Evolutionary conservation across 2,888 invertebrate genomes (phyloP), one percentile per base, ranked within the genome.

Genomic region (Cacoxenus indagator): DNA sequence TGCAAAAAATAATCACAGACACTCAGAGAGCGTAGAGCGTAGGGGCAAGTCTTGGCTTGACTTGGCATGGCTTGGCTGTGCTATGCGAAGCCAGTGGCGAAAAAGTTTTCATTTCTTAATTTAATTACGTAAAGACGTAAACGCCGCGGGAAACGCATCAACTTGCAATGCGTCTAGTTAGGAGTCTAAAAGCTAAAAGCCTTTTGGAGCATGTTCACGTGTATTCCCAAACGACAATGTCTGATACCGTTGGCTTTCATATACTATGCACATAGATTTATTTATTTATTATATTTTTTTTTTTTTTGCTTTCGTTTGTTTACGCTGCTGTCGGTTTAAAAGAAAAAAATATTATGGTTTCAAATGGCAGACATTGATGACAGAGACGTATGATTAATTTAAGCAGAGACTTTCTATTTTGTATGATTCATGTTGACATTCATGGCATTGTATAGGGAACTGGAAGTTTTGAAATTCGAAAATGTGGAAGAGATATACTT

Each of bases 61-160:
- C n/a, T n/a, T n/a, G n/a, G n/a, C n/a, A n/a, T n/a, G n/a, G n/a
- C n/a, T 51, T 17, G 22, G 51, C 51, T 51, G 3, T 17, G 51
- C 22, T 51, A 24, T 4, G 51, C 31, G 45, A 48, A 22, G 27
- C 37, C 48, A 55, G 51, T 22, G 27, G 45, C 19, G 54, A 55
- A 70, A 67, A 54, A 64, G 51, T 71, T 70, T 68, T 68, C 61
- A 71, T 71, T 75, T 73, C 73, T 70, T 75, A 75, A 75, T 75
- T 75, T 75, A 75, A 75, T 75, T 75, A 75, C 68, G 73, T 70
- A 68, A 74, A 71, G 71, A 74, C 70, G 72, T 69, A 72, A 70
- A 71, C 74, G 70, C 74, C 72, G 65, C 72, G 67, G 74, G 74
- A 68, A 51, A 51, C 24, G 51, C 51, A 51, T 5, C 51, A 51